These are phyloP conservation scores for Cryptoleucopteryx plumbea DNA, from an alignment of 2,113 vertebrate species.

Conservation along the genomic window DNA sequence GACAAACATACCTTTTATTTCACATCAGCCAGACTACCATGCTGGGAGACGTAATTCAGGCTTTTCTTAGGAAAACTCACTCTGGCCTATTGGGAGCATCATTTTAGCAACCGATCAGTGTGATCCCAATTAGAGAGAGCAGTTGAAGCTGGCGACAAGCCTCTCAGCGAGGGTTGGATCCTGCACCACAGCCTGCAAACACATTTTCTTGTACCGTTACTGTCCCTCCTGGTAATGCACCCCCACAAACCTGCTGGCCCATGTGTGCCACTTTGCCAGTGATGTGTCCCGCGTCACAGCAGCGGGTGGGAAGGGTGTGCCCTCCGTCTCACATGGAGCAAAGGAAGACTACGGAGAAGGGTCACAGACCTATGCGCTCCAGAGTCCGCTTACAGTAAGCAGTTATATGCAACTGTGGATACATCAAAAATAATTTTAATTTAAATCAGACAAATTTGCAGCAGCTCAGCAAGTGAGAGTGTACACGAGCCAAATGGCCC, in stretches of 20 bases:
- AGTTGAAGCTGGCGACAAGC: neutral
- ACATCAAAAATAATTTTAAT: neutral
- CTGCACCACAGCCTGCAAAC: neutral
- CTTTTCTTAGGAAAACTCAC: neutral
- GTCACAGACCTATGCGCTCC: neutral
- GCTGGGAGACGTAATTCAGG: conserved; percentile 1
- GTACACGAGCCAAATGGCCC: neutral
- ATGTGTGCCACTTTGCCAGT: fast-evolving
- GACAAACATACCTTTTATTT: conserved; percentile 54
- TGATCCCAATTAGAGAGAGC: conserved; percentile 18
- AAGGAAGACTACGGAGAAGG: neutral
- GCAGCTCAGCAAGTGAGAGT: neutral
- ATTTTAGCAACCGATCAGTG: neutral
- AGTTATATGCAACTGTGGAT: neutral
- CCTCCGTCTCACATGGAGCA: fast-evolving
- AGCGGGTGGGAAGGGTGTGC: neutral
- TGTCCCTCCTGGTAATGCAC: neutral
- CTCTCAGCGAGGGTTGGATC: neutral
- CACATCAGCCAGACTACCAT: conserved; percentile 11
- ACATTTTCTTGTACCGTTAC: neutral
- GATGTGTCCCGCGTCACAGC: fast-evolving
- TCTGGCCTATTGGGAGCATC: neutral
- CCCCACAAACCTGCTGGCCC: neutral
- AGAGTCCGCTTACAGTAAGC: neutral
- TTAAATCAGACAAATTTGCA: neutral